Percentiles rank a stretch among this genome's conserved stretches.
These are phyloP conservation scores for Leptopilina boulardi DNA, from an alignment of 1,140 invertebrate genomes.

Conservation along the genomic window DNA sequence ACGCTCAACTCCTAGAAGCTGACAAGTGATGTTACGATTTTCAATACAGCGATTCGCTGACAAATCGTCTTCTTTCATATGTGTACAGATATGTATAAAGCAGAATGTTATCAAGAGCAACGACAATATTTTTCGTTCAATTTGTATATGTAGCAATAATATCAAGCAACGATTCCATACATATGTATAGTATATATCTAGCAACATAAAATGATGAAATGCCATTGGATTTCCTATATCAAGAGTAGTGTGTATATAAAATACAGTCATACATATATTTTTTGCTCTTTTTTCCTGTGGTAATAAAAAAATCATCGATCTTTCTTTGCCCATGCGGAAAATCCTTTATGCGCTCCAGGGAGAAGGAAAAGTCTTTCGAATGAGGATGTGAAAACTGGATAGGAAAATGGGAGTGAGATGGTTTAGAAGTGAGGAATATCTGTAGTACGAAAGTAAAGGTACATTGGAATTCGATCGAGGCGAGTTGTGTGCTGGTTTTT, in stretches of 20 bases:
- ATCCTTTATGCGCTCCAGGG: background rate
- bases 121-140: constrained; percentile 19
- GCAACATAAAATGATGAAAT: background rate
- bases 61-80: background rate
- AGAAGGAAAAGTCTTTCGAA: background rate
- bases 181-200: too few relatives aligned
- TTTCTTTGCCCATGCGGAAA: constrained; percentile 1
- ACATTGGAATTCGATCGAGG: background rate
- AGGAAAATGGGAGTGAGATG: background rate
- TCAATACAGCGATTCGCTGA: background rate
- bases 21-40: background rate
- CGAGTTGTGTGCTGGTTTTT: background rate
- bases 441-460: background rate
- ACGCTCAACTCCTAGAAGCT: too few relatives aligned
- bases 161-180: background rate
- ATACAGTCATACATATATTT: too few relatives aligned
- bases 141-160: background rate
- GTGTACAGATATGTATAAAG: background rate
- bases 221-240: background rate
- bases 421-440: background rate
- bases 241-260: background rate
- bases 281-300: background rate
- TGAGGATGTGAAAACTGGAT: background rate
- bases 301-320: constrained; percentile 13
- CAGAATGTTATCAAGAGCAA: background rate